Evolutionary conservation across 2,113 vertebrate genomes (phyloP).

Genomic region (Choloepus hoffmanni): DNA sequence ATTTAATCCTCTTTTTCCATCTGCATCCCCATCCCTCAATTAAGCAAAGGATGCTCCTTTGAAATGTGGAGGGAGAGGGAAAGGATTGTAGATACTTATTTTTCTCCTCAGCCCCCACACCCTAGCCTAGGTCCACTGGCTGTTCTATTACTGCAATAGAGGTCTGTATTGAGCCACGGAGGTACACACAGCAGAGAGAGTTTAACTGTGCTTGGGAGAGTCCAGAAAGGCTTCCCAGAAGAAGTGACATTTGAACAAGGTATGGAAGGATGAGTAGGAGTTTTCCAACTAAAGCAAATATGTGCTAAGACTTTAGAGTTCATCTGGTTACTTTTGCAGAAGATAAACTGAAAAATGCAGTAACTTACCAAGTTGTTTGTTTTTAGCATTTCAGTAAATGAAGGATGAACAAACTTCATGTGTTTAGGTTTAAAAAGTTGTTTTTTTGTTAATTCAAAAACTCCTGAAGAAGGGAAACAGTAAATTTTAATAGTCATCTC

Average conservation of each 20-base stretch:
- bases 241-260: slow-evolving; percentile 7
- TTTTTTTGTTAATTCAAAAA: slow-evolving; percentile 11
- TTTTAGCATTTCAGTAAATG: slow-evolving; percentile 46
- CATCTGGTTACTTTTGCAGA: background rate
- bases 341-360: background rate
- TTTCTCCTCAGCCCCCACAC: background rate
- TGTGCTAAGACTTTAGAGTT: background rate
- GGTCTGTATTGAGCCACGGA: background rate
- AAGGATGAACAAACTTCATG: background rate
- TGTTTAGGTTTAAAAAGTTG: slow-evolving; percentile 50
- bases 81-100: background rate
- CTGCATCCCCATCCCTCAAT: background rate
- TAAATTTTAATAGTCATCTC: background rate
- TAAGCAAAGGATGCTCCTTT: slow-evolving; percentile 16
- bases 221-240: background rate
- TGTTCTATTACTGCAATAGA: background rate
- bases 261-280: background rate
- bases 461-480: slow-evolving; percentile 32
- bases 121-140: background rate
- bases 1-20: background rate
- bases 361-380: background rate
- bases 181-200: background rate
- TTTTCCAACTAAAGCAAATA: background rate
- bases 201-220: background rate
- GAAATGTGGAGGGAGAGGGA: background rate